Base-by-base conservation (phyloP, 2,797 vertebrate species). In the Limosa lapponica region DNA sequence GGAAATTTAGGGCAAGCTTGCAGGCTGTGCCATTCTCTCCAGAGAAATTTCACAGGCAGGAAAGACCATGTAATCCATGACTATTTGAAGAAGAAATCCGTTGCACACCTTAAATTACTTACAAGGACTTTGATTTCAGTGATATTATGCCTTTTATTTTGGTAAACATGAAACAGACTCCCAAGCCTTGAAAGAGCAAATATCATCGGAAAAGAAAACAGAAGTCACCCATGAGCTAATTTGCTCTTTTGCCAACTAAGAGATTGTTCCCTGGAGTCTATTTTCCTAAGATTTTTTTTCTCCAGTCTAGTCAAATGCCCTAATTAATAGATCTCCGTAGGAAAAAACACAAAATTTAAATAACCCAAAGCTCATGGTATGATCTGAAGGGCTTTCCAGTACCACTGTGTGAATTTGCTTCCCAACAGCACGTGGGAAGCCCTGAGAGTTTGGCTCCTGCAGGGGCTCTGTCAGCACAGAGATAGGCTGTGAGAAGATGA, bases 321-420 rank as follows among this genome's bases (percentile, higher is more conserved):
- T 86, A 94, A 94, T 92, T 91, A 92, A 83, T 83, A 93, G 84
- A 91, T 86, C 57, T 77, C 43, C 49, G 27, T 39, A 64, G 43
- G 8, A 25, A 72, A 72, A 93, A 22, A 0, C 15, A 66, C 13
- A 65, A 65, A 83, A 83, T 39, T 49, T 59, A 91, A 93, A 81
- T 61, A 72, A 93, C 58, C 75, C 23, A 51, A 44, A 89, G 34
- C 16, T 89, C 55, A 15, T 32, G 18, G 12, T 74, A 28, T 43
- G 52, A 81, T 88, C 49, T 81, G 72, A 87, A 82, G 37, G 39
- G 27, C 25, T 92, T 89, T 83, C 44, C 41, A 51, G 44, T 77
- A 89, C 34, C 25, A 16, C 36, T 5, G 1, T 52, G 59, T 71
- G 79, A 78, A 82, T 57, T 54, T 86, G 18, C 19, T 19, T 86